Evolutionary conservation across 1,140 invertebrate species (phyloP).

Genomic region (Drosophila athabasca): DNA sequence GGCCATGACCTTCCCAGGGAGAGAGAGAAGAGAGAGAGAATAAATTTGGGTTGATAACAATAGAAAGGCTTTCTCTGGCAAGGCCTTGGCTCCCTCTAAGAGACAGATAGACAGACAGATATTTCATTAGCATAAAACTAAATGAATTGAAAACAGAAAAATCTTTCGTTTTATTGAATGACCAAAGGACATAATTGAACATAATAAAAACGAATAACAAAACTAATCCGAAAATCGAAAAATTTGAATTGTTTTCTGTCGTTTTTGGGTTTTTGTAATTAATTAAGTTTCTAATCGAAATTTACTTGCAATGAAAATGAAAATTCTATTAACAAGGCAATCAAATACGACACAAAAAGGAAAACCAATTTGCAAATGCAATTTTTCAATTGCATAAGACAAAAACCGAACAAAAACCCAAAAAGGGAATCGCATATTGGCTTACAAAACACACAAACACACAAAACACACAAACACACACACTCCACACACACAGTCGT

Average conservation of each 20-base stretch:
- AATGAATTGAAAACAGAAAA: conserved; percentile 11
- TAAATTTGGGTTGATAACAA: conserved; percentile 37
- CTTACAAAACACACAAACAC: conserved; percentile 5
- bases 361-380: neutral
- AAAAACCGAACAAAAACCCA: neutral
- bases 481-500: conserved; percentile 21
- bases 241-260: conserved; percentile 6
- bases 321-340: neutral
- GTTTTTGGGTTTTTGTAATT: neutral
- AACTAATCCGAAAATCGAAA: neutral
- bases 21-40: neutral
- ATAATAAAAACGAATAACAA: neutral
- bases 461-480: too few relatives aligned
- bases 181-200: conserved; percentile 8
- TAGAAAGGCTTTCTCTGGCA: conserved; percentile 17
- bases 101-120: neutral
- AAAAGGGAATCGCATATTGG: conserved; percentile 44
- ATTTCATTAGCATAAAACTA: conserved; percentile 39
- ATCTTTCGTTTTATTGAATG: conserved; percentile 5
- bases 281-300: conserved; percentile 2
- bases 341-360: neutral
- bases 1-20: too few relatives aligned
- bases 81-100: neutral
- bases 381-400: neutral
- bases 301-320: neutral